Conservation (phyloP, 2,888 invertebrate genomes). For the Morpho achilles region DNA sequence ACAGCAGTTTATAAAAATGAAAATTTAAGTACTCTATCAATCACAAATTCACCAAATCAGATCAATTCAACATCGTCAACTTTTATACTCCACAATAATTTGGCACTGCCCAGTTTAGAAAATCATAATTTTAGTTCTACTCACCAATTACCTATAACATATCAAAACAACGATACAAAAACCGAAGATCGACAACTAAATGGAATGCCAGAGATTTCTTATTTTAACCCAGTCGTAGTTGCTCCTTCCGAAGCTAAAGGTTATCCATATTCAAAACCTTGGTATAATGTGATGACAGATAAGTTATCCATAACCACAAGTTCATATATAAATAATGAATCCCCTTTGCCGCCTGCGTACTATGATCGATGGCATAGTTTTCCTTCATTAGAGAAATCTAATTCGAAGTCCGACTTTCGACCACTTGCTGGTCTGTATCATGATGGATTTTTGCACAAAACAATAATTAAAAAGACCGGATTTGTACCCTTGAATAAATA, state of each 20-base stretch:
- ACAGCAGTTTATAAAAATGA: slow-evolving; percentile 33
- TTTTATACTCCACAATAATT: slow-evolving; percentile 21
- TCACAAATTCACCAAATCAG: slow-evolving; percentile 30
- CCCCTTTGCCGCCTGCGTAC: slow-evolving; percentile 40
- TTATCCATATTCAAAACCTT: slow-evolving; percentile 40
- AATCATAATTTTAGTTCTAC: slow-evolving; percentile 42
- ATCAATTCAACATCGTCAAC: slow-evolving; percentile 31
- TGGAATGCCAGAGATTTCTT: background rate
- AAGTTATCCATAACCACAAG: slow-evolving; percentile 53
- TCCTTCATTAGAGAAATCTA: slow-evolving; percentile 39
- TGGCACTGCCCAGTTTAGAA: slow-evolving; percentile 31
- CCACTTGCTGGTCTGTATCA: slow-evolving; percentile 70
- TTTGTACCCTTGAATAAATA: slow-evolving; percentile 43
- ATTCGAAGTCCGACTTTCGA: slow-evolving; percentile 47
- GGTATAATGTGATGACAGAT: slow-evolving; percentile 49
- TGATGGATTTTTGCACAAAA: slow-evolving; percentile 62
- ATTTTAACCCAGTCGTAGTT: slow-evolving; percentile 5
- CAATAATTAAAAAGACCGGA: slow-evolving; percentile 43
- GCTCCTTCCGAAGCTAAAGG: slow-evolving; percentile 6
- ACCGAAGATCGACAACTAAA: slow-evolving; percentile 2
- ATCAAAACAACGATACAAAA: slow-evolving; percentile 29
- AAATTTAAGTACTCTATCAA: slow-evolving; percentile 27
- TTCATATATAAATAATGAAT: slow-evolving; percentile 42
- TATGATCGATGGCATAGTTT: slow-evolving; percentile 58
- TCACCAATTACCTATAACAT: slow-evolving; percentile 4